A percentile compares a stretch with the other conserved stretches of the same genome.
Conservation (phyloP, 1,140 invertebrate species). For the Drosophila virilis region DNA sequence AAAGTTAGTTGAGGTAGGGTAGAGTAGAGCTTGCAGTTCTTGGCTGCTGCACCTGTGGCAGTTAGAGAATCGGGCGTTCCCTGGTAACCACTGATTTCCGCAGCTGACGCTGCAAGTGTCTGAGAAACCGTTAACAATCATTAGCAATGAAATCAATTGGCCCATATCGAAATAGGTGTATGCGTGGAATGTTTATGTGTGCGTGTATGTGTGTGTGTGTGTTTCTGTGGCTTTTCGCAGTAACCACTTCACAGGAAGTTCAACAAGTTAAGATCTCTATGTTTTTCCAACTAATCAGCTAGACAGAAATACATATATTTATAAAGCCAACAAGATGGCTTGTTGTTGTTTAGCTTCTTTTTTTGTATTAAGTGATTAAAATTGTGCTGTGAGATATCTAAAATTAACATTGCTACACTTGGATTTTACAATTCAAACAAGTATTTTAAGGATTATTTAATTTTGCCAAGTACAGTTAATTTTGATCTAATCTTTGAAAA, state of each 20-base stretch:
- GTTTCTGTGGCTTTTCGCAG: slow-evolving; percentile 24
- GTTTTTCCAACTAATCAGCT: slow-evolving; percentile 59
- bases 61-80: slow-evolving; percentile 52
- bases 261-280: slow-evolving; percentile 51
- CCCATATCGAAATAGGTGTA: slow-evolving; percentile 69
- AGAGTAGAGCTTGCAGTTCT: slow-evolving; percentile 17
- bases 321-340: slow-evolving; percentile 14
- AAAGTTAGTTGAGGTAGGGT: slow-evolving; percentile 9
- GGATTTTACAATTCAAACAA: background rate
- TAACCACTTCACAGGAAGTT: slow-evolving; percentile 66
- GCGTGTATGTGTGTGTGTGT: slow-evolving; percentile 15
- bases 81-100: slow-evolving; percentile 73
- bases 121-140: slow-evolving; percentile 74
- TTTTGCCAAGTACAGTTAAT: no score
- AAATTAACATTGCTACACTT: background rate
- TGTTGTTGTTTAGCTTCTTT: slow-evolving; percentile 9
- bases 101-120: slow-evolving; percentile 65
- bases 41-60: slow-evolving; percentile 35
- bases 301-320: slow-evolving; percentile 30
- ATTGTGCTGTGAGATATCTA: background rate
- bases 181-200: slow-evolving; percentile 33
- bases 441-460: no score
- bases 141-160: slow-evolving; percentile 79
- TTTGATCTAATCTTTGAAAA: no score
- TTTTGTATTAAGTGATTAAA: slow-evolving; percentile 18